Percentiles rank a stretch among this genome's conserved stretches.
Conservation (phyloP, 1,140 invertebrate genomes). For the Pachyrhynchus sulphureomaculatus region DNA sequence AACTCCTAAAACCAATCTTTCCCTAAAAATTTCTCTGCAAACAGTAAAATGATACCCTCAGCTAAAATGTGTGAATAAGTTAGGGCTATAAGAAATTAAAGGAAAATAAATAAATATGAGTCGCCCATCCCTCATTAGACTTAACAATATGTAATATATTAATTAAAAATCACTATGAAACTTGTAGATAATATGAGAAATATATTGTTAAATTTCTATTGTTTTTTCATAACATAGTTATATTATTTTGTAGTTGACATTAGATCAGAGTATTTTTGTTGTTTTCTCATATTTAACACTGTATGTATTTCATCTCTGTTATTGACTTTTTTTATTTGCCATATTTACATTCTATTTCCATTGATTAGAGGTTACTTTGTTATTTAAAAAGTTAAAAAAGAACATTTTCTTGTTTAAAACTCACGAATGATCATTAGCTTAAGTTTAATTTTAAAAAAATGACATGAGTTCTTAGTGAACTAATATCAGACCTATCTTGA, state of each 20-base stretch:
- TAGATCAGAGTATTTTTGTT: constrained; percentile 29
- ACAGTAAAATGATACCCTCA: background rate
- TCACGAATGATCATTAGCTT: too few species aligned
- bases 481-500: too few species aligned
- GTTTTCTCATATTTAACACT: background rate
- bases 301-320: too few species aligned
- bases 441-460: too few species aligned
- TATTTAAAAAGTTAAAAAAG: too few species aligned
- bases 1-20: too few species aligned
- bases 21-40: background rate
- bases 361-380: too few species aligned
- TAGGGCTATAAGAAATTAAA: constrained; percentile 29
- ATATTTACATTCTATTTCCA: too few species aligned
- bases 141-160: constrained; percentile 46
- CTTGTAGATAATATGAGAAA: constrained; percentile 50
- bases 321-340: too few species aligned
- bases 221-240: constrained; percentile 41
- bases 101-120: constrained; percentile 20
- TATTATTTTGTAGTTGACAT: constrained; percentile 27
- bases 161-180: constrained; percentile 44
- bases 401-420: too few species aligned
- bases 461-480: too few species aligned
- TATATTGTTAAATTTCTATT: constrained; percentile 49
- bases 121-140: constrained; percentile 37
- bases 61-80: constrained; percentile 23